These are phyloP conservation scores for Drosophila serrata DNA, from an alignment of 1,140 invertebrate genomes.

Conservation along the genomic window DNA sequence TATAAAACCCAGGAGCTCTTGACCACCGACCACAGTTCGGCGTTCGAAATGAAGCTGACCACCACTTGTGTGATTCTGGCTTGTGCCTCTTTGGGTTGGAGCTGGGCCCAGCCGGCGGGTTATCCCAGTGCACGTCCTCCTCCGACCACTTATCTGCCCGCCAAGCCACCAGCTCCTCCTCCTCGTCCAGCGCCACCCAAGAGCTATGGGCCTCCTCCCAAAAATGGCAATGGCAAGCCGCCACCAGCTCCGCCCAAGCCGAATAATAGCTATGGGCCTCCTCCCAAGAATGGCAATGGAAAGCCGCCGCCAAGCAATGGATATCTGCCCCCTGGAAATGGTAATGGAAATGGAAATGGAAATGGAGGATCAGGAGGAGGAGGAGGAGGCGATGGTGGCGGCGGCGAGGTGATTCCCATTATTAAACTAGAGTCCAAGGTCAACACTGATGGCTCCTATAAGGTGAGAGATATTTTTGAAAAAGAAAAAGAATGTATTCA, in stretches of 20 bases:
- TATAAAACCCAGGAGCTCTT: slow-evolving; percentile 41
- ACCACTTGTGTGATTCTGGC: slow-evolving; percentile 28
- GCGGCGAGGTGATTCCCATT: slow-evolving; percentile 86
- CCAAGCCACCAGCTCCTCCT: slow-evolving; percentile 40
- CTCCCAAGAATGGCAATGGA: slow-evolving; percentile 45
- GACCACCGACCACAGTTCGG: slow-evolving; percentile 39
- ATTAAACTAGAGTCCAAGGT: slow-evolving; percentile 87
- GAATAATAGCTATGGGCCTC: slow-evolving; percentile 50
- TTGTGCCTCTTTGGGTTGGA: slow-evolving; percentile 19
- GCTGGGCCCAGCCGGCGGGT: slow-evolving; percentile 45
- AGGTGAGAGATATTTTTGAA: slow-evolving; percentile 39
- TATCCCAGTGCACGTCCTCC: slow-evolving; percentile 67
- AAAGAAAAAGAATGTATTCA: not conserved
- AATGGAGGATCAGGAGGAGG: slow-evolving; percentile 15
- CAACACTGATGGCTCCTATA: slow-evolving; percentile 89
- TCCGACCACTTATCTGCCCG: slow-evolving; percentile 59
- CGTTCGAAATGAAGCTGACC: slow-evolving; percentile 44
- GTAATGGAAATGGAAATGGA: slow-evolving; percentile 49
- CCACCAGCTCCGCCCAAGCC: slow-evolving; percentile 52
- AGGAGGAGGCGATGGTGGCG: slow-evolving; percentile 3
- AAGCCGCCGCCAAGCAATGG: slow-evolving; percentile 29
- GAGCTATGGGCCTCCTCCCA: slow-evolving; percentile 48
- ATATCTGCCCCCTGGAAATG: slow-evolving; percentile 57
- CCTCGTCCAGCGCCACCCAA: slow-evolving; percentile 39
- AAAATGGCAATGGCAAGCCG: slow-evolving; percentile 52